These are phyloP conservation scores for Endotricha flammealis DNA, from an alignment of 2,888 invertebrate genomes.

Conservation along the genomic window DNA sequence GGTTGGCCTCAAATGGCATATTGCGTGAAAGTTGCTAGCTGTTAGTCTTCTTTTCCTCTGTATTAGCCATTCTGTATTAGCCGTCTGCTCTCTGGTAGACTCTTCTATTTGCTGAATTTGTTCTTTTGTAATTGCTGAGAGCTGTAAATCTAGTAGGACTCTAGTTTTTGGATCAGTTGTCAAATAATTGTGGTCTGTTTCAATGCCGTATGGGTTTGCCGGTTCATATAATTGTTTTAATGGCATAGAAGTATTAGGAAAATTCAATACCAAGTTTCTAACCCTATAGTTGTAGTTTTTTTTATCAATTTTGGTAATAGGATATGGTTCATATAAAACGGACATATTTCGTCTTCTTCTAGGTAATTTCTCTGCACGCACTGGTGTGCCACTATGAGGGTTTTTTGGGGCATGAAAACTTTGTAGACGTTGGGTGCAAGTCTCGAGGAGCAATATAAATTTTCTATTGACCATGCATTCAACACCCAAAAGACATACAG, in stretches of 20 bases:
- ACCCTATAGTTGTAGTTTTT: not conserved
- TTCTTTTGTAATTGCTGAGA: not conserved
- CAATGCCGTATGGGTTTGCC: not conserved
- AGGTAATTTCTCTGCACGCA: not conserved
- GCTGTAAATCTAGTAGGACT: not conserved
- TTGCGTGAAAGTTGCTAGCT: not conserved
- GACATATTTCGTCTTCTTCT: not conserved
- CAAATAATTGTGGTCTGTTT: not conserved
- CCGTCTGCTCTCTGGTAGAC: not conserved
- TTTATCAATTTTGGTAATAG: not conserved
- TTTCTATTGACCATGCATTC: slow-evolving; percentile 1
- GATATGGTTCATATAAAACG: not conserved
- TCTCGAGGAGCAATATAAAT: not conserved
- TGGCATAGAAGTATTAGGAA: not conserved
- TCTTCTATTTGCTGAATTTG: not conserved
- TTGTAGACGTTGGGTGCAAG: not conserved
- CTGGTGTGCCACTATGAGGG: not conserved
- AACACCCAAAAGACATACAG: slow-evolving; percentile 1
- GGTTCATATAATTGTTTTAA: not conserved
- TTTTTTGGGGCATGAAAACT: not conserved
- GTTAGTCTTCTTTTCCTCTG: not conserved
- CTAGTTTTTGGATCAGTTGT: not conserved
- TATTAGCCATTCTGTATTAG: not conserved
- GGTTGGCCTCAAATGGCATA: not conserved
- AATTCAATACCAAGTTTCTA: not conserved